phyloP scores from a whole-genome alignment of 2,113 vertebrate species.

The Hiodon tergisus region DNA sequence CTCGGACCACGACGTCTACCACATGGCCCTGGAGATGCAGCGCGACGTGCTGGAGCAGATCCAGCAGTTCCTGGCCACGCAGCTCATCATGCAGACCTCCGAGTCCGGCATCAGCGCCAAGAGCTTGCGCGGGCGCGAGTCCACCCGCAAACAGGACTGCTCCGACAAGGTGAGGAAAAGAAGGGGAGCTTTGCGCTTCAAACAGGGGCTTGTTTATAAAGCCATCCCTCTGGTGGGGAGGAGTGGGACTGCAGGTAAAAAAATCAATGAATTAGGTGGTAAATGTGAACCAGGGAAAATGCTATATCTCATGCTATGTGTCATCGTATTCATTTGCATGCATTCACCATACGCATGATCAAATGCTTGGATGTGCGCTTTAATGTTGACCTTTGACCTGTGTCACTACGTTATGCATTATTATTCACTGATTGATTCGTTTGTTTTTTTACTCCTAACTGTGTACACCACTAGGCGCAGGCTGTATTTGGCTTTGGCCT shows the following conservation, averaged over 20 bases:
- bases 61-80: slow-evolving; percentile 98
- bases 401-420: too few relatives aligned
- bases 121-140: slow-evolving; percentile 85
- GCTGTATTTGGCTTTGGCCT: too few relatives aligned
- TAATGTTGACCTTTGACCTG: too few relatives aligned
- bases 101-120: slow-evolving; percentile 80
- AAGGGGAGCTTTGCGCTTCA: too few relatives aligned
- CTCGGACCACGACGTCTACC: slow-evolving; percentile 96
- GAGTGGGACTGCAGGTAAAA: background rate
- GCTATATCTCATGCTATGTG: too few relatives aligned
- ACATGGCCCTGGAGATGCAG: slow-evolving; percentile 99
- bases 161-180: slow-evolving; percentile 82
- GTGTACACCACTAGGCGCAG: too few relatives aligned
- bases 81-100: slow-evolving; percentile 98
- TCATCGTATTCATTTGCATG: slow-evolving; percentile 12
- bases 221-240: background rate
- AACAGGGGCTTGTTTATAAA: too few relatives aligned
- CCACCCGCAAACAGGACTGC: slow-evolving; percentile 86
- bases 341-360: background rate
- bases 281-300: background rate
- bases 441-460: too few relatives aligned
- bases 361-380: too few relatives aligned
- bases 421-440: too few relatives aligned
- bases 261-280: background rate
- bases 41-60: slow-evolving; percentile 96